Evolutionary conservation across 2,888 invertebrate species (phyloP).

Genomic region (Pandemis heparana): DNA sequence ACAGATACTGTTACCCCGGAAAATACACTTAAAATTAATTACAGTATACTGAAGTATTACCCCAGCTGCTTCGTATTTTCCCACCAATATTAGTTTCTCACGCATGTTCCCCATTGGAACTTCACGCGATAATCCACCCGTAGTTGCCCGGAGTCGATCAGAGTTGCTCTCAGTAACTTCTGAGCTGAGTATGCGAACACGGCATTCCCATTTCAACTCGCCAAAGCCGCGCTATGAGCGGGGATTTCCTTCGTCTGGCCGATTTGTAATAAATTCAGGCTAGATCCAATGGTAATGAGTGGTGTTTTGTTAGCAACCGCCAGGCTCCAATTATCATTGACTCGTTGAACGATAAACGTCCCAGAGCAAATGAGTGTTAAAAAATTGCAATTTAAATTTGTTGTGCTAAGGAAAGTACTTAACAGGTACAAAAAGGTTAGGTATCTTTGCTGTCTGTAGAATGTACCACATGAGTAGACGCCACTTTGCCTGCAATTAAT

Average conservation of each 20-base stretch:
- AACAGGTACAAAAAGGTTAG: no score
- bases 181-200: conserved; percentile 41
- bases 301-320: background rate
- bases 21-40: no score
- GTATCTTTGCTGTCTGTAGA: no score
- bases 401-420: no score
- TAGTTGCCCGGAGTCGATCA: conserved; percentile 11
- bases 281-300: background rate
- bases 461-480: no score
- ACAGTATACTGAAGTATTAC: no score
- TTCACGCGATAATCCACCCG: conserved; percentile 22
- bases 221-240: conserved; percentile 38
- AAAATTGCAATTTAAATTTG: no score
- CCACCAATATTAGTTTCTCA: background rate
- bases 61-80: background rate
- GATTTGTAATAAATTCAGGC: background rate
- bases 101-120: conserved; percentile 7
- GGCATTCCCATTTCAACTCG: conserved; percentile 46
- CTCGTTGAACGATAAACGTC: no score
- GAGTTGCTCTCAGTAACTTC: conserved; percentile 22
- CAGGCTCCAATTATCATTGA: no score
- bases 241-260: background rate
- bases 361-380: no score
- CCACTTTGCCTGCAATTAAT: no score
- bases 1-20: no score